phyloP scores from a whole-genome alignment of 2,113 vertebrate genomes.

The Apistogramma diplotaenia region DNA sequence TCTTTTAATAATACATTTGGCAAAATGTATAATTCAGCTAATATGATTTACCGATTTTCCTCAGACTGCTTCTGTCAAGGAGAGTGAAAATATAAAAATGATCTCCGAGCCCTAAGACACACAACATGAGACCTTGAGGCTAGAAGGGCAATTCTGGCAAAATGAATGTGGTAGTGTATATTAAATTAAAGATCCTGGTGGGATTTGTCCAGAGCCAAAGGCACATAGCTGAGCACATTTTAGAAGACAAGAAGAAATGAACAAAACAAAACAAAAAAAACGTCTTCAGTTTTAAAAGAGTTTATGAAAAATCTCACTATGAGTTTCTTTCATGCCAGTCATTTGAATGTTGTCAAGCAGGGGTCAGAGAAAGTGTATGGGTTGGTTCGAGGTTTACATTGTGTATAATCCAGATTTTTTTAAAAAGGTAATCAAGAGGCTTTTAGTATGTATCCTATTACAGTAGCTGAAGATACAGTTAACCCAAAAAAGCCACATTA shows the following conservation, averaged over 20 bases:
- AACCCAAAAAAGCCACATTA: background rate
- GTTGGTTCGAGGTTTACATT: accelerated
- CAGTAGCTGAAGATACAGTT: background rate
- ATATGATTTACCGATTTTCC: conserved; percentile 47
- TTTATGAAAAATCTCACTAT: conserved; percentile 1
- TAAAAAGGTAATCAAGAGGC: background rate
- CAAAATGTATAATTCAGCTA: conserved; percentile 70
- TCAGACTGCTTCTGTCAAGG: conserved; percentile 29
- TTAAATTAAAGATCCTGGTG: conserved; percentile 51
- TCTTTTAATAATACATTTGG: conserved; percentile 66
- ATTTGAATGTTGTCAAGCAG: background rate
- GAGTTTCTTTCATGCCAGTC: too few species aligned
- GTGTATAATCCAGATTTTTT: background rate
- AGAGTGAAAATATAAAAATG: conserved; percentile 56
- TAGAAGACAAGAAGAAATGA: conserved; percentile 8
- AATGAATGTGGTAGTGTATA: conserved; percentile 40
- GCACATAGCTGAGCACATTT: conserved; percentile 28
- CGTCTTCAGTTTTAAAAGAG: conserved; percentile 3
- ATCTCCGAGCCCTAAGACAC: conserved; percentile 14
- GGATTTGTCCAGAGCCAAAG: conserved; percentile 29
- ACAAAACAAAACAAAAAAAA: background rate
- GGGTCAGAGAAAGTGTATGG: background rate
- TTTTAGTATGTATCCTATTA: background rate
- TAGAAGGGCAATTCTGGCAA: conserved; percentile 29
- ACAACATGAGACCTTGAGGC: conserved; percentile 28